Evolutionary conservation across 2,113 vertebrate genomes (phyloP).

Genomic region (Ophthalmotilapia sp.): DNA sequence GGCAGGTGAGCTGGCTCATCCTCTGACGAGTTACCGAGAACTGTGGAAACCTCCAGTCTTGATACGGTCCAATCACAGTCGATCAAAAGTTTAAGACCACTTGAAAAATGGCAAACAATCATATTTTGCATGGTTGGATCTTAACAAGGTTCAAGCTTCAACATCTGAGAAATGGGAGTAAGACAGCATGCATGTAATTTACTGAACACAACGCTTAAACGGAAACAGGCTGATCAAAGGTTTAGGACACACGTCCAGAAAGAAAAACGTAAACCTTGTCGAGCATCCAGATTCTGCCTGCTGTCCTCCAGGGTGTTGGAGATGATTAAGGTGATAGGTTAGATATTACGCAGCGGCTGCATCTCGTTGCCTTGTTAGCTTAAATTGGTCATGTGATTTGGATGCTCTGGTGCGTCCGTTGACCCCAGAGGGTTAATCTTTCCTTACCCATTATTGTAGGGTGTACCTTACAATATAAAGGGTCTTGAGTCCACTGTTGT

Average conservation of each 20-base stretch:
- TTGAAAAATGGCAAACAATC: not conserved
- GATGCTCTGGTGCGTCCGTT: not conserved
- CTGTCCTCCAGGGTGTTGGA: not conserved
- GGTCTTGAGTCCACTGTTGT: not conserved
- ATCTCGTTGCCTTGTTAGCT: not conserved
- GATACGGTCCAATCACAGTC: not conserved
- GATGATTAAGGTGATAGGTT: not conserved
- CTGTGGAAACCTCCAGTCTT: not conserved
- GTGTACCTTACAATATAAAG: not conserved
- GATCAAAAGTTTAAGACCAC: not conserved
- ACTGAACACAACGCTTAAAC: not conserved
- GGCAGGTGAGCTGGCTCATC: not conserved
- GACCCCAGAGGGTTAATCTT: not conserved
- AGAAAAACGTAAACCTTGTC: not conserved
- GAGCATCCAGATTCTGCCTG: not conserved
- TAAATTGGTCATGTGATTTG: not conserved
- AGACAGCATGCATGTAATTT: not conserved
- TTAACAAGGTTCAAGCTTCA: not conserved
- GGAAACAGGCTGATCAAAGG: not conserved
- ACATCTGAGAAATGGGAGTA: not conserved
- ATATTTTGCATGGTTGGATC: not conserved
- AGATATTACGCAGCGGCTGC: not conserved
- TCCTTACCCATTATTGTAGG: not conserved
- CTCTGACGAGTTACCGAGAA: not conserved
- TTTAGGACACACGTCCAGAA: not conserved